Evolutionary conservation across 2,113 vertebrate species (phyloP).

Genomic region (Notothenia rossii): DNA sequence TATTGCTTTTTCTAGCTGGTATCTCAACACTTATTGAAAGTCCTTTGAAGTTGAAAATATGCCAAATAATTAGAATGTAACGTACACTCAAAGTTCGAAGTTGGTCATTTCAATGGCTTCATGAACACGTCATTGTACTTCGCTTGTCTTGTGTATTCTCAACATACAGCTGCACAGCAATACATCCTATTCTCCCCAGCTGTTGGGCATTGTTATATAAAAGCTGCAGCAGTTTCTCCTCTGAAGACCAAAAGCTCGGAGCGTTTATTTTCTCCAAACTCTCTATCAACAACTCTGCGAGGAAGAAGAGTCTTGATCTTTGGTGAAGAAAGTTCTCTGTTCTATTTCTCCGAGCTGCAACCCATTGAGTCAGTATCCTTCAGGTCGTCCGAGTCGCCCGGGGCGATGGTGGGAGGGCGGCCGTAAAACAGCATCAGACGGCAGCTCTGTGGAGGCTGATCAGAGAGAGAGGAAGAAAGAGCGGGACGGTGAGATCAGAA

Average conservation of each 20-base stretch:
- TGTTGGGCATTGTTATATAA: conserved; percentile 1
- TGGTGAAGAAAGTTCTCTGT: conserved; percentile 59
- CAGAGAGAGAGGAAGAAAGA: conserved; percentile 44
- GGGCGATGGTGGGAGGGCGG: conserved; percentile 59
- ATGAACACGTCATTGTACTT: too few relatives aligned
- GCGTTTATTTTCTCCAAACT: not conserved
- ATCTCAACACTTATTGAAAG: too few relatives aligned
- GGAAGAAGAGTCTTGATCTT: conserved; percentile 66
- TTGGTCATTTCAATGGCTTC: too few relatives aligned
- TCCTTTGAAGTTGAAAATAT: too few relatives aligned
- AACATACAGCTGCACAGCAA: not conserved
- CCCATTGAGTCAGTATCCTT: conserved; percentile 56
- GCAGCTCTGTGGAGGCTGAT: conserved; percentile 55
- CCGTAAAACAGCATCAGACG: conserved; percentile 61
- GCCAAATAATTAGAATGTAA: too few relatives aligned
- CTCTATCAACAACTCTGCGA: conserved; percentile 50
- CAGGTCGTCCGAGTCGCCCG: conserved; percentile 53
- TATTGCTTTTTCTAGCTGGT: too few relatives aligned
- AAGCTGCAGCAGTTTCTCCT: conserved; percentile 22
- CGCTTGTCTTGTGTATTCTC: too few relatives aligned
- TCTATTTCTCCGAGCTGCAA: conserved; percentile 46
- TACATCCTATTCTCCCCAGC: not conserved
- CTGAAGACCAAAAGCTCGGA: conserved; percentile 26
- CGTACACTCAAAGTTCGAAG: too few relatives aligned
- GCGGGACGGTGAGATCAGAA: conserved; percentile 53